Conservation (phyloP, 2,113 vertebrate species). For the Malaclemys terrapin region DNA sequence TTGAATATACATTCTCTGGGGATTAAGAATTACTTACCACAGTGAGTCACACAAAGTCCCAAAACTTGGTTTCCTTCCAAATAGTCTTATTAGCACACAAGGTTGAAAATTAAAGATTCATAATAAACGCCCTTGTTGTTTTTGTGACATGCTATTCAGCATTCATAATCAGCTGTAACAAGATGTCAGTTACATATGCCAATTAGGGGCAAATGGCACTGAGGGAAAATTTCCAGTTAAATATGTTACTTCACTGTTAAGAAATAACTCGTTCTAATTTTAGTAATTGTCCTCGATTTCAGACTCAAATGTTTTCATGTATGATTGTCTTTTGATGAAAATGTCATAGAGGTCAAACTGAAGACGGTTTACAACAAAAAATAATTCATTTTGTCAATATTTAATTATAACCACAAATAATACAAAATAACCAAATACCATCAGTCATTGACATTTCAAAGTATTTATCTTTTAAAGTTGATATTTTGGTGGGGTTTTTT, state of each 20-base stretch:
- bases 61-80: slow-evolving; percentile 56
- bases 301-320: neutral
- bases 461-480: neutral
- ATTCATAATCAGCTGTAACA: neutral
- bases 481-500: neutral
- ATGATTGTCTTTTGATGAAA: neutral
- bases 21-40: slow-evolving; percentile 45
- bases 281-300: neutral
- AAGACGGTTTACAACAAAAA: neutral
- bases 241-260: neutral
- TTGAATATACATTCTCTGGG: neutral
- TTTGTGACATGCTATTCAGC: neutral
- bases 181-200: neutral
- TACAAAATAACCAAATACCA: neutral
- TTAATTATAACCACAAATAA: neutral
- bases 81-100: neutral
- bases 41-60: slow-evolving; percentile 59
- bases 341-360: neutral
- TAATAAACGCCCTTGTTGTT: neutral
- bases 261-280: neutral
- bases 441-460: neutral
- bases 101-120: neutral
- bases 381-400: neutral
- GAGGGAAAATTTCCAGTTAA: neutral
- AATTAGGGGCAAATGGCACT: neutral